phyloP scores from a whole-genome alignment of 2,113 vertebrate genomes.

The Amazona vittata region DNA sequence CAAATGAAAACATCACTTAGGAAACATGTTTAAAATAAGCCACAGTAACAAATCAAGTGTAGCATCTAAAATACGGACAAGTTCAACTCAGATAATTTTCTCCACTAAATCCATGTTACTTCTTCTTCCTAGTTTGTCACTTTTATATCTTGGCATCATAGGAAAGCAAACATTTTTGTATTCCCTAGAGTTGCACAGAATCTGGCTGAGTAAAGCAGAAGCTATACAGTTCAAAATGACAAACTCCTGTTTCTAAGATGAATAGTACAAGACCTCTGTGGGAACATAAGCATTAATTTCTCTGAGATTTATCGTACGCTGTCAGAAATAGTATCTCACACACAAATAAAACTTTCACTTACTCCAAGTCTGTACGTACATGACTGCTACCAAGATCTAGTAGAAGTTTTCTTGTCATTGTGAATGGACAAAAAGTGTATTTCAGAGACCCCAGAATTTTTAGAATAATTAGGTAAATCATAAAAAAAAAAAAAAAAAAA shows the following conservation, averaged over 20 bases:
- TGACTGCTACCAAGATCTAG: neutral
- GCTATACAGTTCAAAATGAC: neutral
- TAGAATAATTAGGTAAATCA: neutral
- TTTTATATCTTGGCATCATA: neutral
- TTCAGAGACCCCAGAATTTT: neutral
- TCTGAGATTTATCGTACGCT: neutral
- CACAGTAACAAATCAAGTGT: neutral
- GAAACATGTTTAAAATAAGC: neutral
- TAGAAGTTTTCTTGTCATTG: neutral
- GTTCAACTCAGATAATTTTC: neutral
- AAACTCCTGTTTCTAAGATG: neutral
- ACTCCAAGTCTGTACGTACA: neutral
- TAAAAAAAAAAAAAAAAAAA: too few relatives aligned
- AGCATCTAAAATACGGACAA: neutral
- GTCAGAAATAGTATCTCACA: neutral
- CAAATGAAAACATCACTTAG: neutral
- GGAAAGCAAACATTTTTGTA: neutral
- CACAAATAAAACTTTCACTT: neutral
- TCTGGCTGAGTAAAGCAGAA: neutral
- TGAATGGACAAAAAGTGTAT: neutral
- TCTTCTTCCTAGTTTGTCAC: neutral
- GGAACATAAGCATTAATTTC: neutral
- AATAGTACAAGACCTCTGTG: neutral
- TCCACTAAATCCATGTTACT: neutral
- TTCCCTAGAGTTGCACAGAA: neutral